A percentile compares a stretch with the other conserved stretches of the same genome.
Conservation (phyloP, 2,888 invertebrate genomes). For the Erebia ligea region DNA sequence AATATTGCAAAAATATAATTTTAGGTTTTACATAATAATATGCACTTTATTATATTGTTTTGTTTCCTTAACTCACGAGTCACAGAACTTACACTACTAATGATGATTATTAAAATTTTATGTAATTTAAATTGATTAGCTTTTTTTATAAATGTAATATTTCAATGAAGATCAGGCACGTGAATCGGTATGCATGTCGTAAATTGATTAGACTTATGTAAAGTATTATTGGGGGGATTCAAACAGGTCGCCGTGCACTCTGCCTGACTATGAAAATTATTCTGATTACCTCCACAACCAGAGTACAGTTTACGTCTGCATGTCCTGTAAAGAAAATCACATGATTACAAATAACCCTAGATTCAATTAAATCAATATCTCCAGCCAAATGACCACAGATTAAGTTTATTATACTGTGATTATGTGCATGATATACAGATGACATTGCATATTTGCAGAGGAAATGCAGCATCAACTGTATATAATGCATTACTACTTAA, state of each 20-base stretch:
- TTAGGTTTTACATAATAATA: not conserved
- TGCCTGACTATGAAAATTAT: slow-evolving; percentile 60
- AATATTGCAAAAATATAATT: not conserved
- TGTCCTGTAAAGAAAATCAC: slow-evolving; percentile 48
- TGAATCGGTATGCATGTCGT: slow-evolving; percentile 50
- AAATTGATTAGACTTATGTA: slow-evolving; percentile 38
- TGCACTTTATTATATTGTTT: no score
- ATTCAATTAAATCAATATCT: no score
- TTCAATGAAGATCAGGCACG: slow-evolving; percentile 40
- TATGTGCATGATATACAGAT: no score
- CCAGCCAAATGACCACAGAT: no score
- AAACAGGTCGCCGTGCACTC: slow-evolving; percentile 62
- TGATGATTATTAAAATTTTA: not conserved
- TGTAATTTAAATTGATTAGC: not conserved
- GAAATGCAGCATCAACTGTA: no score
- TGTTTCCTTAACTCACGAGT: no score
- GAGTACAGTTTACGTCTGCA: slow-evolving; percentile 65
- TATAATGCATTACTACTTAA: no score
- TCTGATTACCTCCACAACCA: slow-evolving; percentile 73
- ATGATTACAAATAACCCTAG: not conserved
- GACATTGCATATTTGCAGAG: no score
- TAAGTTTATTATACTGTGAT: no score
- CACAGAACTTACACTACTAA: no score
- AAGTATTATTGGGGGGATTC: slow-evolving; percentile 55
- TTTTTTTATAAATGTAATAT: not conserved